Evolutionary conservation across 2,888 invertebrate species (phyloP), one percentile per base, ranked within the genome.

Genomic region (Synergus laeviventris): DNA sequence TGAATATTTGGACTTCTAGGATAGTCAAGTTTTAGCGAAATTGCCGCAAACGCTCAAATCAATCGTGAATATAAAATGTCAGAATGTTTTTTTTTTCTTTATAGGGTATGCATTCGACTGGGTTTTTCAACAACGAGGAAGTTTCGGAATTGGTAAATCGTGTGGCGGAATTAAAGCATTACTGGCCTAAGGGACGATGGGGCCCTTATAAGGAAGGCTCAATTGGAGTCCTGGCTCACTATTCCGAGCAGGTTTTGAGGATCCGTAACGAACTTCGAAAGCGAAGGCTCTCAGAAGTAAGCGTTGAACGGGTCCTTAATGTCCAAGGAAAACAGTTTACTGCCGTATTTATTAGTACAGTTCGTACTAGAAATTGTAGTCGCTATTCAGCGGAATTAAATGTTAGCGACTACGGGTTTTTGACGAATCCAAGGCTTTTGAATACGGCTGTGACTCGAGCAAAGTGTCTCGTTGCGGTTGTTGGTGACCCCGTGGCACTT

Each of bases 321-420:
- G 96, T 96, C 0, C 97, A 97, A 91, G 97, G 97, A 87, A 97
- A 97, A 87, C 96, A 97, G 91, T 97, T 96, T 88, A 93, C 96
- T 11, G 96, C 95, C 0, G 94, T 97, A 73, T 95, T 97, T 86
- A 91, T 97, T 78, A 96, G 96, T 56, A 96, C 96, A 0, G 95
- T 95, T 0, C 91, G 95, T 45, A 97, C 96, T 8, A 92, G 95
- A 36, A 93, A 94, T 75, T 96, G 96, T 1, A 96, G 96, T 87
- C 91, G 92, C 21, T 85, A 91, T 84, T 86, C 91, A 74, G 86
- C 91, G 7, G 93, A 93, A 76, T 93, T 94, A 78, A 87, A 89
- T 77, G 83, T 90, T 1, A 93, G 94, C 74, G 96, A 96, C 87
- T 96, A 95, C 86, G 96, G 96, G 0, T 97, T 97, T 88, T 91